phyloP scores from a whole-genome alignment of 1,140 invertebrate species.

The Drosophila nebulosa region DNA sequence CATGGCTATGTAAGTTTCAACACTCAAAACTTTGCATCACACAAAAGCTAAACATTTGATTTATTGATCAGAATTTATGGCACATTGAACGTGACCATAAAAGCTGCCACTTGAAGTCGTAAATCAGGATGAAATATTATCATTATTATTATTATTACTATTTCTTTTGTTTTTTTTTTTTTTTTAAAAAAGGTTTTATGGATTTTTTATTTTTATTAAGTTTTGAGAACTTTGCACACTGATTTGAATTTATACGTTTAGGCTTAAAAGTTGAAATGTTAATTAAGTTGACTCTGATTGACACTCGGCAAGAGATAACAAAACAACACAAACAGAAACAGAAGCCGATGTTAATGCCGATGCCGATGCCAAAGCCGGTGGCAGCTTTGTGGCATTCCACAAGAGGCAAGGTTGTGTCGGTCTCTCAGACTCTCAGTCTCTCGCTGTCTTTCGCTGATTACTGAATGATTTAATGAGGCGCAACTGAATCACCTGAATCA shows the following conservation, averaged over 20 bases:
- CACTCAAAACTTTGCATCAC: slow-evolving; percentile 19
- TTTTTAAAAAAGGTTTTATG: slow-evolving; percentile 13
- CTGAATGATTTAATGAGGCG: slow-evolving; percentile 67
- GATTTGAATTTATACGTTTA: slow-evolving; percentile 43
- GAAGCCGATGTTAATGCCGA: too few species aligned
- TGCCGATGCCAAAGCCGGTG: not conserved
- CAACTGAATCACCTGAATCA: slow-evolving; percentile 48
- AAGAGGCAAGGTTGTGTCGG: slow-evolving; percentile 39
- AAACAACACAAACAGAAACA: not conserved
- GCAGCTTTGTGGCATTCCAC: slow-evolving; percentile 3
- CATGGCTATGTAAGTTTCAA: slow-evolving; percentile 18
- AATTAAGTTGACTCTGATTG: slow-evolving; percentile 63
- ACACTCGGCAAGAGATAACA: slow-evolving; percentile 16
- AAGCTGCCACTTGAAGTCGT: slow-evolving; percentile 47
- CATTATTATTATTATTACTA: slow-evolving; percentile 45
- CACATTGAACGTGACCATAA: slow-evolving; percentile 42
- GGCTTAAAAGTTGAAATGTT: slow-evolving; percentile 35
- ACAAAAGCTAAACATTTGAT: slow-evolving; percentile 56
- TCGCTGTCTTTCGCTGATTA: slow-evolving; percentile 31
- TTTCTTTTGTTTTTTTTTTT: not conserved
- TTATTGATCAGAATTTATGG: slow-evolving; percentile 73
- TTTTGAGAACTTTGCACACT: slow-evolving; percentile 31
- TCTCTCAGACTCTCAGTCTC: not conserved
- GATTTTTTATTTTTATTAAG: slow-evolving; percentile 22
- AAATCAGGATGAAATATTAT: slow-evolving; percentile 66